phyloP scores from a whole-genome alignment of 2,113 vertebrate genomes.

The Prionailurus viverrinus region DNA sequence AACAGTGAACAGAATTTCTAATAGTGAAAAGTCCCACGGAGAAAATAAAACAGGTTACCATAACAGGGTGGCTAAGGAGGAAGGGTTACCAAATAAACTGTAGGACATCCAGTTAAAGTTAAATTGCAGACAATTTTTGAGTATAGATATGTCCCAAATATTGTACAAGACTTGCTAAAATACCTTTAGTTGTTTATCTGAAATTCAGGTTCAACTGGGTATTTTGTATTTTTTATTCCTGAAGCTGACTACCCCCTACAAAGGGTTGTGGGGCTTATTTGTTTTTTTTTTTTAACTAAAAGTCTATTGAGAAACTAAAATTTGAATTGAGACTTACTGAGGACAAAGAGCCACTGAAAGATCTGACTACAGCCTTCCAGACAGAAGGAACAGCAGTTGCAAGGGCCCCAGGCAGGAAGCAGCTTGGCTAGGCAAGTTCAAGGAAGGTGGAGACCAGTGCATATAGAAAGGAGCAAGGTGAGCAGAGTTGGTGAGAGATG shows the following conservation, averaged over 20 bases:
- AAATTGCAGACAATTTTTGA: constrained; percentile 55
- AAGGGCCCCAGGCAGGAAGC: background rate
- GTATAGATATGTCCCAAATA: background rate
- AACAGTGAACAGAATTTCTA: background rate
- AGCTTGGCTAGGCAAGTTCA: background rate
- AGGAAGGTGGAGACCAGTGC: background rate
- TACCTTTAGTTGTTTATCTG: background rate
- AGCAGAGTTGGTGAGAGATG: background rate
- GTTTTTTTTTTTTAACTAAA: background rate
- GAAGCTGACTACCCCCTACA: background rate
- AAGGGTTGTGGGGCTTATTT: background rate
- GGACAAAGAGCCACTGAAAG: background rate
- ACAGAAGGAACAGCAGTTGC: background rate
- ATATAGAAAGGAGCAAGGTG: background rate
- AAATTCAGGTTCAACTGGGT: background rate
- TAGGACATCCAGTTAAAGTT: background rate
- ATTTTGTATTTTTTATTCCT: constrained; percentile 39
- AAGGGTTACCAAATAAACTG: background rate
- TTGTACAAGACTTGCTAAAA: background rate
- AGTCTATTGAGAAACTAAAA: background rate
- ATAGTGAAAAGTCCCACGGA: background rate
- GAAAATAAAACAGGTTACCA: background rate
- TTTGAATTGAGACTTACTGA: background rate
- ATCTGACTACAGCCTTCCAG: background rate
- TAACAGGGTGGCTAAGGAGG: background rate